A percentile compares a stretch with the other conserved stretches of the same genome.
phyloP scores from a whole-genome alignment of 2,888 invertebrate genomes.

The Notodonta dromedarius region DNA sequence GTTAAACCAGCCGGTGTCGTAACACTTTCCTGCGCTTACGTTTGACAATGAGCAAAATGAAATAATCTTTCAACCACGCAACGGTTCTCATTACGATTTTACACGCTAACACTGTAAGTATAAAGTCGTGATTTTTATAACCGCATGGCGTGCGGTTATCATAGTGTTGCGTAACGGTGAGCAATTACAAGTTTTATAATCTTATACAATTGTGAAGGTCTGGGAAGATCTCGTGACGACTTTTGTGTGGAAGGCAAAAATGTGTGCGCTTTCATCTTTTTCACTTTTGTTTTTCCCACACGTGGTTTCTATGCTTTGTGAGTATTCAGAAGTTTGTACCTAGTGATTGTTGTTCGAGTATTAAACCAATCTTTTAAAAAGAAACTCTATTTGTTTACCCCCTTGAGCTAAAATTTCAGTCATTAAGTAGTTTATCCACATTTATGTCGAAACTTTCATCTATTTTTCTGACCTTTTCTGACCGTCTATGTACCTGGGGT shows the following conservation, averaged over 20 bases:
- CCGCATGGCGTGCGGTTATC: neutral
- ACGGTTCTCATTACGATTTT: neutral
- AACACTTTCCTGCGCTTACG: constrained; percentile 62
- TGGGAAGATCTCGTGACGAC: constrained; percentile 40
- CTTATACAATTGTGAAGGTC: constrained; percentile 35
- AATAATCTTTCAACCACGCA: neutral
- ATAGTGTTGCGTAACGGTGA: constrained; percentile 4
- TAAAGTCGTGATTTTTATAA: neutral
- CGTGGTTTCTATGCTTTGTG: constrained; percentile 25
- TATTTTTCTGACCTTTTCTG: no score
- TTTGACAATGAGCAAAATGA: constrained; percentile 29
- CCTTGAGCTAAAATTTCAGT: no score
- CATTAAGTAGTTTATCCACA: no score
- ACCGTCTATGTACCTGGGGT: no score
- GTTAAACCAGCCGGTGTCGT: constrained; percentile 60
- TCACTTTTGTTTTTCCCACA: constrained; percentile 59
- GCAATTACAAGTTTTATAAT: constrained; percentile 32
- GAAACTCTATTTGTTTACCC: no score
- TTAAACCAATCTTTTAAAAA: no score
- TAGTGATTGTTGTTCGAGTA: no score
- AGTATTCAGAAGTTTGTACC: neutral
- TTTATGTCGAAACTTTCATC: no score
- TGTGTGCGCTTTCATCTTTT: constrained; percentile 60
- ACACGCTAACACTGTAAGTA: neutral
- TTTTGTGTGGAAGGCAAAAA: constrained; percentile 45